Conservation (phyloP, 2,888 invertebrate genomes). For the Apamea anceps region DNA sequence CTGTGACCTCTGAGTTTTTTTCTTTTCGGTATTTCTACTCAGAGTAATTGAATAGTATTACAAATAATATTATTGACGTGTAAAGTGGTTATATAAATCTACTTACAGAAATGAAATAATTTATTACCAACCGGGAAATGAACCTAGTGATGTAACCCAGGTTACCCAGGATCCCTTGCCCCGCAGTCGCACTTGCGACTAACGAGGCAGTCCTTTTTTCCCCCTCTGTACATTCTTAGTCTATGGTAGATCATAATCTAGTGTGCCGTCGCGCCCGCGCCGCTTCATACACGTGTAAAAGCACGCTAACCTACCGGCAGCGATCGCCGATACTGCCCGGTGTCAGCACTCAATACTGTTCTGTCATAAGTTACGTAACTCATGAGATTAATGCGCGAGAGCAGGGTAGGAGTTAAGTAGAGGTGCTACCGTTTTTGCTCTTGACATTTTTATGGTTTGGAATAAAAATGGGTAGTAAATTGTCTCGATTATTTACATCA, state of each 20-base stretch:
- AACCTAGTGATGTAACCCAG: neutral
- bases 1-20: neutral
- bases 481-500: neutral
- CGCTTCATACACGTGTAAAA: slow-evolving; percentile 61
- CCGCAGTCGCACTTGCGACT: neutral
- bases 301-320: slow-evolving; percentile 33
- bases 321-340: slow-evolving; percentile 51
- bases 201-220: neutral
- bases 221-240: slow-evolving; percentile 17
- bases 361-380: slow-evolving; percentile 47
- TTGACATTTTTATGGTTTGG: neutral
- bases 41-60: neutral
- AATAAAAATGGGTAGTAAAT: neutral
- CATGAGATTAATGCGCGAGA: slow-evolving; percentile 36
- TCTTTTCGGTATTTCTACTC: neutral
- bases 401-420: slow-evolving; percentile 22
- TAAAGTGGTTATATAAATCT: neutral
- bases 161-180: neutral
- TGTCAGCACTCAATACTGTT: slow-evolving; percentile 60
- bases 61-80: neutral
- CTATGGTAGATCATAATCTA: slow-evolving; percentile 66
- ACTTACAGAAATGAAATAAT: neutral
- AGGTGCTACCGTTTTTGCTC: neutral
- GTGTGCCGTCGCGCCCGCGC: slow-evolving; percentile 47
- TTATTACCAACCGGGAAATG: neutral